Conservation (phyloP, 2,888 invertebrate species). For the Hemaris fuciformis region DNA sequence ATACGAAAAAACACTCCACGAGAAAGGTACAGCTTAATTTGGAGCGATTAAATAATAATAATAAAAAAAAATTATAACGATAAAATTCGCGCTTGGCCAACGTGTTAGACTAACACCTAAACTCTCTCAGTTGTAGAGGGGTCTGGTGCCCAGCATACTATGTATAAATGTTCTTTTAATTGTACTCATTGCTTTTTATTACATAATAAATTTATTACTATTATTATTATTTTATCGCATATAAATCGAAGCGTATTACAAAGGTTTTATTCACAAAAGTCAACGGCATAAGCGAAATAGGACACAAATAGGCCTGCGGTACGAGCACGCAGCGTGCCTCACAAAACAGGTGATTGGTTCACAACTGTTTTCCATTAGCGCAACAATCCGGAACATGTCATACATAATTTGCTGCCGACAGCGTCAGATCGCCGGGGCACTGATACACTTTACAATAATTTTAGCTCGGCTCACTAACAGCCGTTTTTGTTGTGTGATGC, state of each 20-base stretch:
- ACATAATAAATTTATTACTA: no score
- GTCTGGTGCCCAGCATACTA: no score
- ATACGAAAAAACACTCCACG: no score
- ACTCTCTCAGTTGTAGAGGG: no score
- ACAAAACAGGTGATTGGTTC: constrained; percentile 45
- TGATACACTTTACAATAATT: constrained; percentile 10
- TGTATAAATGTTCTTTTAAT: no score
- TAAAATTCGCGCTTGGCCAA: no score
- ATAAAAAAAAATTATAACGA: no score
- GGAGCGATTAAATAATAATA: no score
- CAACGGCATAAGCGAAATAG: neutral
- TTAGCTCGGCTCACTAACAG: neutral
- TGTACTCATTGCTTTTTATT: no score
- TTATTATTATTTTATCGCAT: no score
- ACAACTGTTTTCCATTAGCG: constrained; percentile 66
- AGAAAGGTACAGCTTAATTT: no score
- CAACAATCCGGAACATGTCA: constrained; percentile 37
- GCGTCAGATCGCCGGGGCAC: neutral
- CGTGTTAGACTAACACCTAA: no score
- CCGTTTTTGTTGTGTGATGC: neutral
- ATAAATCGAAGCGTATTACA: neutral
- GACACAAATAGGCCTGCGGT: neutral
- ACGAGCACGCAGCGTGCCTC: neutral
- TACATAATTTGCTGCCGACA: constrained; percentile 34
- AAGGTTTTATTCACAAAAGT: neutral